Conservation (phyloP, 2,797 vertebrate species). For the Holocentrus rufus region DNA sequence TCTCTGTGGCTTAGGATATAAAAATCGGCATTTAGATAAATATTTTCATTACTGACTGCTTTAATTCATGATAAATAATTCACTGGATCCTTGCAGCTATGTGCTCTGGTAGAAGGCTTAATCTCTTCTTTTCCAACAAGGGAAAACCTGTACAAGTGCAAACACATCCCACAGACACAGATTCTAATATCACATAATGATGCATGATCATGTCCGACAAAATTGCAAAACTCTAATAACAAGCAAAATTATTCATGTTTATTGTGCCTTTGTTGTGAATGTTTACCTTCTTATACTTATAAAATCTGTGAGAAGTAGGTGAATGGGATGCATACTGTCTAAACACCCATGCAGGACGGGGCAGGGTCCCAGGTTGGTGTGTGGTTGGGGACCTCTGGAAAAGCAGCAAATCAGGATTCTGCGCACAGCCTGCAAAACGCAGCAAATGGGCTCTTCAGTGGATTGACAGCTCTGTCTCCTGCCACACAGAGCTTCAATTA, state of each 20-base stretch:
- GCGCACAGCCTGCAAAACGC: conserved; percentile 74
- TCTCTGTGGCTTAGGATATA: conserved; percentile 28
- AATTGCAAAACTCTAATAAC: conserved; percentile 48
- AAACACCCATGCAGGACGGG: conserved; percentile 4
- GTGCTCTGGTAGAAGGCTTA: conserved; percentile 66
- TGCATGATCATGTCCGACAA: conserved; percentile 52
- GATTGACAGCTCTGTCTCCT: conserved; percentile 77
- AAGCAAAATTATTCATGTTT: conserved; percentile 59
- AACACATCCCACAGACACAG: conserved; percentile 28
- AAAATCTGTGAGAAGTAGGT: conserved; percentile 35
- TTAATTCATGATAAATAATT: conserved; percentile 80
- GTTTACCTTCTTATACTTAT: conserved; percentile 41
- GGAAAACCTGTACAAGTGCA: conserved; percentile 48
- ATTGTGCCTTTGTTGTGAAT: conserved; percentile 60
- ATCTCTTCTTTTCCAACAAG: conserved; percentile 59
- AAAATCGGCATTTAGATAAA: conserved; percentile 60
- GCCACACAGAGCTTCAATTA: conserved; percentile 82
- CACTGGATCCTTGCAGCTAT: conserved; percentile 76
- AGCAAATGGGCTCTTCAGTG: conserved; percentile 78
- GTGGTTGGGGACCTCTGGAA: conserved; percentile 54
- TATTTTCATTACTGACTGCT: conserved; percentile 64
- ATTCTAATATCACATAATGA: conserved; percentile 68
- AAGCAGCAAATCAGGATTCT: conserved; percentile 80
- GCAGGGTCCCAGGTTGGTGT: conserved; percentile 34
- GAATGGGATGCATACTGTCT: conserved; percentile 15